Percentiles rank a stretch among this genome's conserved stretches.
These are phyloP conservation scores for Aphaenogaster ashmeadi DNA, from an alignment of 1,140 invertebrate species.

Conservation along the genomic window DNA sequence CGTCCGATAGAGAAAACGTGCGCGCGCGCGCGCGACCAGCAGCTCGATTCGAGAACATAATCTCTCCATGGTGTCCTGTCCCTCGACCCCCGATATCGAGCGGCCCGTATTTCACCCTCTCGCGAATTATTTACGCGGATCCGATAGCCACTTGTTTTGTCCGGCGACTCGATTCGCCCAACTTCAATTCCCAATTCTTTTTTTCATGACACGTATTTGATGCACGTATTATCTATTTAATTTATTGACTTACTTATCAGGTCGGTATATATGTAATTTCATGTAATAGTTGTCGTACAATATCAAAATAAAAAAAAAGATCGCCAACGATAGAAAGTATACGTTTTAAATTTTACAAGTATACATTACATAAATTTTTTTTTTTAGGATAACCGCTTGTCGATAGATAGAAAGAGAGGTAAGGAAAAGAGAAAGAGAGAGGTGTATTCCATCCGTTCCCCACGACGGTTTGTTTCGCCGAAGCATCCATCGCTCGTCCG, in stretches of 20 bases:
- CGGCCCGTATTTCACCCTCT: conserved; percentile 48
- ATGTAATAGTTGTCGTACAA: background rate
- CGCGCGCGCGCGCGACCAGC: conserved; percentile 28
- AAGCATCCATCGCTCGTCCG: conserved; percentile 45
- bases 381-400: background rate
- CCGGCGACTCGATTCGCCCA: conserved; percentile 36
- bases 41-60: conserved; percentile 64
- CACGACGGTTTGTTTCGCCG: conserved; percentile 36
- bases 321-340: too few species aligned
- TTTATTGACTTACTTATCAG: conserved; percentile 15
- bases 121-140: conserved; percentile 62
- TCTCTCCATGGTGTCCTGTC: conserved; percentile 40
- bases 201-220: background rate
- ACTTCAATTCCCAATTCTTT: conserved; percentile 28
- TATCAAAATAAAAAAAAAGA: background rate
- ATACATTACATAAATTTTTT: background rate
- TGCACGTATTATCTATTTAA: background rate
- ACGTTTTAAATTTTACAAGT: background rate
- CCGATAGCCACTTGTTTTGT: conserved; percentile 56
- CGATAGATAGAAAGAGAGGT: background rate
- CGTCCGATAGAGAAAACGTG: conserved; percentile 40
- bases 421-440: conserved; percentile 7
- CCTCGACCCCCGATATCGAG: conserved; percentile 47
- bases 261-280: background rate
- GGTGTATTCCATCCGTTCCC: background rate